These are phyloP conservation scores for Chymomyza caudatula DNA, from an alignment of 2,888 invertebrate species.

Conservation along the genomic window DNA sequence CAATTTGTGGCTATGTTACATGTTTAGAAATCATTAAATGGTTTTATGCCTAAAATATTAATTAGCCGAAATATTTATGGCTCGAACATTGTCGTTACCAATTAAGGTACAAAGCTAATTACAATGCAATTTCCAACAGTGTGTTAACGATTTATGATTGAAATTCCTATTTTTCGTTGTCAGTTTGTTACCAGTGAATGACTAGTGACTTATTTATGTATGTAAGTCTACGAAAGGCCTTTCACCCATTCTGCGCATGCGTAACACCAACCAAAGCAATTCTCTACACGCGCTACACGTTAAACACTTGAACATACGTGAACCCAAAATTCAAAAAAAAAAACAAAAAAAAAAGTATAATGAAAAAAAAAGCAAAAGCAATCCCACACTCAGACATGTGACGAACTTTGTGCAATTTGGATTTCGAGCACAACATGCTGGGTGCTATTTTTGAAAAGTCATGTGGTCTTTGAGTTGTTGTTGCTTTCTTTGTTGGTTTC, in stretches of 20 bases:
- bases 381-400: not conserved
- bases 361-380: not conserved
- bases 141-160: not conserved
- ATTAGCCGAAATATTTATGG: conserved; percentile 43
- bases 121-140: not conserved
- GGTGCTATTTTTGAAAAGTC: not conserved
- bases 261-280: no score
- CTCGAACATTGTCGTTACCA: not conserved
- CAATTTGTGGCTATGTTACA: conserved; percentile 55
- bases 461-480: conserved; percentile 17
- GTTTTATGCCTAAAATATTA: conserved; percentile 59
- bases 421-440: not conserved
- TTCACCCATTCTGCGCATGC: conserved; percentile 43
- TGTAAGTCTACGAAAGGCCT: conserved; percentile 42
- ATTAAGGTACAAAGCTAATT: not conserved
- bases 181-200: not conserved
- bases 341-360: not conserved
- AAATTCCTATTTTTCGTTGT: not conserved
- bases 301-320: not conserved
- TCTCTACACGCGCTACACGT: not conserved
- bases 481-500: conserved; percentile 8
- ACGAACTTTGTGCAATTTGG: not conserved
- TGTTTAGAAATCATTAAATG: conserved; percentile 44
- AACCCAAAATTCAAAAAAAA: not conserved
- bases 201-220: not conserved